A percentile compares a stretch with the other conserved stretches of the same genome.
phyloP scores from a whole-genome alignment of 2,888 invertebrate species.

The Glomeris marginata region DNA sequence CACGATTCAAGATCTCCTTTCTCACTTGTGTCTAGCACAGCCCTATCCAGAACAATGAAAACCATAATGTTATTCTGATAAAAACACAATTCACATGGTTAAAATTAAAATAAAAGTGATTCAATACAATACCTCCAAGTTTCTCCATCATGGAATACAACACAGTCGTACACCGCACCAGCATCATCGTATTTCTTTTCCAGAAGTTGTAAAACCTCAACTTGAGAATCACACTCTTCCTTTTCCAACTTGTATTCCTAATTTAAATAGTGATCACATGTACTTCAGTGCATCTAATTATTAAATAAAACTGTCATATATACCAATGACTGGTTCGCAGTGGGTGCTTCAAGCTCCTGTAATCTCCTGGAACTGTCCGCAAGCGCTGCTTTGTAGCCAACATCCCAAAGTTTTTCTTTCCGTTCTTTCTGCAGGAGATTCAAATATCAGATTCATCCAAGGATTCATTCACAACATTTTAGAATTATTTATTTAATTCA shows the following conservation, averaged over 20 bases:
- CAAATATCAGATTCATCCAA: conserved; percentile 1
- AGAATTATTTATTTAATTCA: conserved; percentile 1
- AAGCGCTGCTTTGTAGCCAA: conserved; percentile 56
- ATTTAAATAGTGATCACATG: too few species aligned
- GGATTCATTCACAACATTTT: conserved; percentile 1
- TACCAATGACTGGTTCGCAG: conserved; percentile 30
- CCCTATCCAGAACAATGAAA: conserved; percentile 36
- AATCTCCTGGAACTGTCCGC: conserved; percentile 63
- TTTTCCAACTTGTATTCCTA: conserved; percentile 59
- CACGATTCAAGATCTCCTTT: conserved; percentile 64
- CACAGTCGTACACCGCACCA: conserved; percentile 83
- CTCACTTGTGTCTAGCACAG: conserved; percentile 70
- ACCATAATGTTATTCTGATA: too few species aligned
- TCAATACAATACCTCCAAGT: conserved; percentile 61
- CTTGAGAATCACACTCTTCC: conserved; percentile 73
- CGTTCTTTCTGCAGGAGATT: conserved; percentile 44
- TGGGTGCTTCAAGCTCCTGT: conserved; percentile 50
- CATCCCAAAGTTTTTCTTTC: conserved; percentile 72
- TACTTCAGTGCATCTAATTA: too few species aligned
- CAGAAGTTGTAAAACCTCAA: conserved; percentile 62
- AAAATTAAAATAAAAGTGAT: conserved; percentile 11
- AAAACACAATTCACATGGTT: background rate
- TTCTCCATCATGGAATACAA: conserved; percentile 78
- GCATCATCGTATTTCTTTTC: conserved; percentile 79
- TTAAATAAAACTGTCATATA: too few species aligned